Percentiles rank a stretch among this genome's conserved stretches.
These are phyloP conservation scores for Elachura formosa DNA, from an alignment of 2,113 vertebrate genomes.

Conservation along the genomic window DNA sequence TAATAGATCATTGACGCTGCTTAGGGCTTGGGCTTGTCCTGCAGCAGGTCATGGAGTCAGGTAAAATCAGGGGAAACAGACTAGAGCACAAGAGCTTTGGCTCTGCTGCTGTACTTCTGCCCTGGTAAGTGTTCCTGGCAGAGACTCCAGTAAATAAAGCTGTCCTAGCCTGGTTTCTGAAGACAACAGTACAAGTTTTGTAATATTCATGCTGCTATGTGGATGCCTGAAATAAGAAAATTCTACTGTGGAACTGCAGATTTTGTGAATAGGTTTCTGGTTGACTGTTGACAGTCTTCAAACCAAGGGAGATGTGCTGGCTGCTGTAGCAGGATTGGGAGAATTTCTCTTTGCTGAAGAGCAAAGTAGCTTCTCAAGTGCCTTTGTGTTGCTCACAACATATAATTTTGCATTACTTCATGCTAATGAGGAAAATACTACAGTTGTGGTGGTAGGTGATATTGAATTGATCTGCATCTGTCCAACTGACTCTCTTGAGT, in stretches of 20 bases:
- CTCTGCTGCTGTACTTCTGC: not conserved
- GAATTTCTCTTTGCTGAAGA: not conserved
- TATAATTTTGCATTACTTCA: not conserved
- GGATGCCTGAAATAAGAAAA: not conserved
- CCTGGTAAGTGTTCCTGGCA: not conserved
- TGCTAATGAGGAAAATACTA: not conserved
- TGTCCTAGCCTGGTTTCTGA: not conserved
- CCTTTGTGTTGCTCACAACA: not conserved
- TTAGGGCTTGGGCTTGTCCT: not conserved
- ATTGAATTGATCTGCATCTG: not conserved
- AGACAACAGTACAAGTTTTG: not conserved
- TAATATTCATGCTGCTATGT: not conserved
- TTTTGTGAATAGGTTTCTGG: not conserved
- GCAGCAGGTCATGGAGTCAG: not conserved
- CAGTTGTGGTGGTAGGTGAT: fast-evolving
- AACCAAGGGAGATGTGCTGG: not conserved
- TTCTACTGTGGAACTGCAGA: not conserved
- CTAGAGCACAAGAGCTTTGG: not conserved
- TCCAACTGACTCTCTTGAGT: not conserved
- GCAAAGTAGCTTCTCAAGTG: not conserved
- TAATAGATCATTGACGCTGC: not conserved
- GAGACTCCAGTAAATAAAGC: not conserved
- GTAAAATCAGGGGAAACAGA: not conserved
- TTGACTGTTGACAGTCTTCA: not conserved
- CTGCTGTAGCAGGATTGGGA: not conserved